These are phyloP conservation scores for Xestobium rufovillosum DNA, from an alignment of 2,888 invertebrate genomes.

Conservation along the genomic window DNA sequence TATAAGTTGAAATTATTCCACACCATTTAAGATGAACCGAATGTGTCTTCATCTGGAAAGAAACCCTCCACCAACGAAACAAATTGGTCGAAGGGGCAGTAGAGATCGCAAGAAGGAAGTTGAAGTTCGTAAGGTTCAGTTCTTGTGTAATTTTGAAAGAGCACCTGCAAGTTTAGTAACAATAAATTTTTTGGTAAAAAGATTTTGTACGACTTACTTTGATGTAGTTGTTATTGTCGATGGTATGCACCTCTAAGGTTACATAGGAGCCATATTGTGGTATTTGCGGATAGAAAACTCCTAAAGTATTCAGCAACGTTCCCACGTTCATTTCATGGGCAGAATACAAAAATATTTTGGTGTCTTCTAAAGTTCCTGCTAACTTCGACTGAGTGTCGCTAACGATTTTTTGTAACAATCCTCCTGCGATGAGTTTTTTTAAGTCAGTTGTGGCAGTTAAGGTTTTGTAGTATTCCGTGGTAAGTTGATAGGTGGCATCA, in stretches of 20 bases:
- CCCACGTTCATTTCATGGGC: constrained; percentile 23
- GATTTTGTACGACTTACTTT: constrained; percentile 17
- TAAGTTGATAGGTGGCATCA: constrained; percentile 32
- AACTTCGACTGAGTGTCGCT: constrained; percentile 23
- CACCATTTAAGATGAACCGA: no score
- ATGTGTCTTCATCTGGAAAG: no score
- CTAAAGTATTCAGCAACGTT: constrained; percentile 16
- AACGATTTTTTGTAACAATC: constrained; percentile 21
- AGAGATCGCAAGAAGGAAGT: no score
- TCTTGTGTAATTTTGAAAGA: constrained; percentile 23
- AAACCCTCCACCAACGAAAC: no score
- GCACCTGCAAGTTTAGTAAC: constrained; percentile 24
- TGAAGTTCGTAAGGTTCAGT: no score
- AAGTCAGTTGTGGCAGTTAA: constrained; percentile 32
- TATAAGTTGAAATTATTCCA: no score
- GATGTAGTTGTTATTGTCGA: constrained; percentile 19
- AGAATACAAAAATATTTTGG: constrained; percentile 25
- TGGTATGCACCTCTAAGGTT: constrained; percentile 23
- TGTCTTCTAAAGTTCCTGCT: constrained; percentile 18
- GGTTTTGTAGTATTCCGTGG: constrained; percentile 37
- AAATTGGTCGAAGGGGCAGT: no score
- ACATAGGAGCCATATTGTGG: constrained; percentile 21
- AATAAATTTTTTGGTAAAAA: no score
- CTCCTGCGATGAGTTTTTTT: constrained; percentile 31
- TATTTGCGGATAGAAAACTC: constrained; percentile 14